These are phyloP conservation scores for Caranx melampygus DNA, from an alignment of 2,113 vertebrate genomes.

Conservation along the genomic window DNA sequence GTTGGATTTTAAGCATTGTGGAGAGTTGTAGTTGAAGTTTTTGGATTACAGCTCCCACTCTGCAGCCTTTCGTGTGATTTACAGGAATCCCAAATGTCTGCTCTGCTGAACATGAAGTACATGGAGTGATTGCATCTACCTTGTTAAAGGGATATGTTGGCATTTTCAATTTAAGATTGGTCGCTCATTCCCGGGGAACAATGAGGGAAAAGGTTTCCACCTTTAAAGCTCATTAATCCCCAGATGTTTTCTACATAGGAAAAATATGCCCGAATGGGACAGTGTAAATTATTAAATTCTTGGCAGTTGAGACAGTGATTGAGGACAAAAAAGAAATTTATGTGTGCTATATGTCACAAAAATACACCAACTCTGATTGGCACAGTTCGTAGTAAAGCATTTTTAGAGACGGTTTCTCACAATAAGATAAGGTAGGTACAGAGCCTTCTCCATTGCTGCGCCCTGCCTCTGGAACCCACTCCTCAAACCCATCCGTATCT, in stretches of 20 bases:
- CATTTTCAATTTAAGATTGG: conserved; percentile 50
- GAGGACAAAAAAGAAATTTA: background rate
- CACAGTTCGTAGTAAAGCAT: background rate
- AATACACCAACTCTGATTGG: background rate
- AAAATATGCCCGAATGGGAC: background rate
- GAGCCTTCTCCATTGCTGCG: no score
- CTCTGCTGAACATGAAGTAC: conserved; percentile 49
- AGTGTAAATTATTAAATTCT: background rate
- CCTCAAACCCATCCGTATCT: no score
- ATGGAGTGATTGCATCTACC: conserved; percentile 46
- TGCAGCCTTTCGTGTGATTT: conserved; percentile 59
- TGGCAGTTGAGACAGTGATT: background rate
- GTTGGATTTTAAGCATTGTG: conserved; percentile 47
- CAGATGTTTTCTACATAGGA: conserved; percentile 11
- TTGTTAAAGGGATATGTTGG: conserved; percentile 69
- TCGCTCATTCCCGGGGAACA: conserved; percentile 23
- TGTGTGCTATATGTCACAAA: background rate
- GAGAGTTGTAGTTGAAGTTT: conserved; percentile 47
- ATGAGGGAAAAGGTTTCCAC: conserved; percentile 25
- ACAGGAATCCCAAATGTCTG: conserved; percentile 49
- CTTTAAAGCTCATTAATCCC: conserved; percentile 24
- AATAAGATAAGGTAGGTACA: background rate
- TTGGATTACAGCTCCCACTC: conserved; percentile 54
- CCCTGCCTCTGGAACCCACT: no score
- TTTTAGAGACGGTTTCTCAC: background rate